Evolutionary conservation across 2,888 invertebrate genomes (phyloP), one percentile per base, ranked within the genome.

Genomic region (Ophion slaviceki): DNA sequence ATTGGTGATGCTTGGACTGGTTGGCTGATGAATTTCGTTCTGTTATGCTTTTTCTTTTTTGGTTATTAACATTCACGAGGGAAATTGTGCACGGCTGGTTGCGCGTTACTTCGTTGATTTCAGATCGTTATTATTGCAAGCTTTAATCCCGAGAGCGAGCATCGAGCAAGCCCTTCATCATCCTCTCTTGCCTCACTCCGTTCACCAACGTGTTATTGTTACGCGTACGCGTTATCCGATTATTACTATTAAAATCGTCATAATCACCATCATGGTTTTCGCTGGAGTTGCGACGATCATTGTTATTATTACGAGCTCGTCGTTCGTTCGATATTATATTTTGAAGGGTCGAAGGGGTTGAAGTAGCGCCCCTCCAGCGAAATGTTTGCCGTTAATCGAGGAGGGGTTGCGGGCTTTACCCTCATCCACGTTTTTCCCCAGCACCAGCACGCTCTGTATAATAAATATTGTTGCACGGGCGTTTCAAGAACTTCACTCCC

Each of bases 161-260:
- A 32, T 11, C 62, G 28, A 74, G 59, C n/a, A 66, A 76, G 57
- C 76, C 80, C 71, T 66, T 72, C 61, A 32, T 66, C 59, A 72
- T 14, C n/a, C 79, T 14, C n/a, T 70, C 64, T 70, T n/a, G 11
- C 28, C 57, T 20, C 20, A 24, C 10, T 36, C 45, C 32, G 57
- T 36, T 32, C 28, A 11, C 6, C 17, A 7, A 28, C 61, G 80
- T 67, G 71, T 72, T 84, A 40, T 80, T 77, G 70, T 72, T 72
- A 84, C 71, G 64, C 76, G 59, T 84, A 77, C 66, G 84, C 72
- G 79, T 80, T 77, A 84, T 80, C 80, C 84, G 71, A 84, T 84
- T 80, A 80, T 84, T 84, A 77, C 53, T 66, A 36, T 76, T 66
- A 76, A 53, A 66, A 76, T 72, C 61, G 62, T 84, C 76, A 77